These are phyloP conservation scores for Peromyscus maniculatus DNA, from an alignment of 2,113 vertebrate genomes.

Conservation along the genomic window DNA sequence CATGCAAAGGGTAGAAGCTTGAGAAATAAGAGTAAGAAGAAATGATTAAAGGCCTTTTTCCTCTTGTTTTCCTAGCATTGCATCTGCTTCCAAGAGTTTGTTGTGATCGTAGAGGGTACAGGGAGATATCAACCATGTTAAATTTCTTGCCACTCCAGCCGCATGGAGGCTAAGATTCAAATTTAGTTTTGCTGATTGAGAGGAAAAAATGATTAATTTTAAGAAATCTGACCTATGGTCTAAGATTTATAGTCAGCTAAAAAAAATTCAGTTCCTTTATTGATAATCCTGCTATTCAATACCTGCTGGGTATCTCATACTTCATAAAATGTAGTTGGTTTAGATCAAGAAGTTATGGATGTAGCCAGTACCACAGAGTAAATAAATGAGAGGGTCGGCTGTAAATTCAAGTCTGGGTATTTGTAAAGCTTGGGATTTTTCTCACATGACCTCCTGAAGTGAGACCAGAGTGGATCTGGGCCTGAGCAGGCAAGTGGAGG, in stretches of 20 bases:
- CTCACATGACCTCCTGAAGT: background rate
- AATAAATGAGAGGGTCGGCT: background rate
- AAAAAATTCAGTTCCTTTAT: background rate
- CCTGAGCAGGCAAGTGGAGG: background rate
- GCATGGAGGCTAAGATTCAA: background rate
- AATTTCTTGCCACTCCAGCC: slow-evolving; percentile 27
- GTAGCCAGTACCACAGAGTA: background rate
- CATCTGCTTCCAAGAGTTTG: background rate
- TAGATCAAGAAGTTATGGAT: background rate
- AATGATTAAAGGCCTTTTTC: background rate
- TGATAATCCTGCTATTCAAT: background rate
- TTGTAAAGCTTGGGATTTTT: background rate
- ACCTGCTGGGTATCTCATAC: background rate
- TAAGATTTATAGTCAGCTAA: background rate
- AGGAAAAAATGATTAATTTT: slow-evolving; percentile 48
- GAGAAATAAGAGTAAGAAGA: background rate
- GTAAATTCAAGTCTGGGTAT: background rate
- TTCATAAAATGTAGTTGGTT: background rate
- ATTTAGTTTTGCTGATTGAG: slow-evolving; percentile 53
- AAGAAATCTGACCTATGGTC: background rate
- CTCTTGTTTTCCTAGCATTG: background rate
- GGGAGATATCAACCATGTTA: background rate
- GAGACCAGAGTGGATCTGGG: background rate
- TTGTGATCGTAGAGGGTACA: background rate
- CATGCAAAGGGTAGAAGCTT: background rate